Percentiles rank a stretch among this genome's conserved stretches.
Conservation (phyloP, 1,140 invertebrate genomes). For the Drosophila pallidifrons region DNA sequence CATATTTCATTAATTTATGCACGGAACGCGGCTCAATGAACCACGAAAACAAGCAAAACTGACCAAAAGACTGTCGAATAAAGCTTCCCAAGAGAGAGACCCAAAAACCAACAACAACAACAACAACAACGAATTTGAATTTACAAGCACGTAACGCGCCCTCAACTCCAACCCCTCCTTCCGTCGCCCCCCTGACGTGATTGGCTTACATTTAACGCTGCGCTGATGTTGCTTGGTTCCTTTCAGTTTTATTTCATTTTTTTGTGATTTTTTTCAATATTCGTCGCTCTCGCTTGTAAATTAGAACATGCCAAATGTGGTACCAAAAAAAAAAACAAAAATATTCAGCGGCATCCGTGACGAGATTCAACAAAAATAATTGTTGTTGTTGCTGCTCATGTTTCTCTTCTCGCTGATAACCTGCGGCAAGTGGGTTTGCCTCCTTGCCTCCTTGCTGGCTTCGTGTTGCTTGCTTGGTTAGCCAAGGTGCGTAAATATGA, state of each 20-base stretch:
- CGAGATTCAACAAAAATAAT: constrained; percentile 39
- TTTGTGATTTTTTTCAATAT: constrained; percentile 8
- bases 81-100: constrained; percentile 3
- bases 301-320: constrained; percentile 70
- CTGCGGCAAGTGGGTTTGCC: constrained; percentile 35
- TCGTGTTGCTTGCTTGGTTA: not conserved
- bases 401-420: constrained; percentile 28
- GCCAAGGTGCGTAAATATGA: constrained; percentile 69
- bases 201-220: constrained; percentile 61
- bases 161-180: not conserved
- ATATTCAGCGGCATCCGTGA: constrained; percentile 37
- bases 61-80: constrained; percentile 23
- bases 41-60: constrained; percentile 65
- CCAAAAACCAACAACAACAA: constrained; percentile 25
- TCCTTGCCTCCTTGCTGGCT: not conserved
- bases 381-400: constrained; percentile 37
- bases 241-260: constrained; percentile 45
- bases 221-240: constrained; percentile 48
- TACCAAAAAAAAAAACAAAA: constrained; percentile 22
- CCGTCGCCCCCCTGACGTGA: constrained; percentile 50
- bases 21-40: constrained; percentile 75
- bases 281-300: constrained; percentile 68
- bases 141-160: constrained; percentile 71
- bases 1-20: constrained; percentile 84
- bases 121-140: constrained; percentile 74